phyloP scores from a whole-genome alignment of 2,888 invertebrate genomes.

The Diarsia dahlii region DNA sequence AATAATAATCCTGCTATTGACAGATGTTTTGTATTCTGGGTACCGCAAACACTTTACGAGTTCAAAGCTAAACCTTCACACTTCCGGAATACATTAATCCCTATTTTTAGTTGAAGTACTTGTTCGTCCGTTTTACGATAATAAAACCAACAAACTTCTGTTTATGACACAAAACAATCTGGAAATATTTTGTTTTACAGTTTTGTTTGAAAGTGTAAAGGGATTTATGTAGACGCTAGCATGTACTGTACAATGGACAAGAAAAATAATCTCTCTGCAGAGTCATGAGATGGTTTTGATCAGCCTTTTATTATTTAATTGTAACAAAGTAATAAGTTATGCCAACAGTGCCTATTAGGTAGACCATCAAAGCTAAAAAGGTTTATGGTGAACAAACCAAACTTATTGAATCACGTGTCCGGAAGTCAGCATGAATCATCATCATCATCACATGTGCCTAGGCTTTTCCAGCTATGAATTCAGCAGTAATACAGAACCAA shows the following conservation, averaged over 20 bases:
- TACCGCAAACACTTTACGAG: slow-evolving; percentile 40
- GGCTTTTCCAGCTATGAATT: neutral
- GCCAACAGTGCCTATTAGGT: neutral
- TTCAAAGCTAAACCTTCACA: slow-evolving; percentile 53
- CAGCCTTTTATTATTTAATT: neutral
- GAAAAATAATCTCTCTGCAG: neutral
- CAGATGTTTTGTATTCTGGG: slow-evolving; percentile 48
- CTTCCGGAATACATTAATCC: slow-evolving; percentile 64
- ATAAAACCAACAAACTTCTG: slow-evolving; percentile 49
- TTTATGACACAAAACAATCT: slow-evolving; percentile 45
- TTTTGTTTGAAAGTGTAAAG: slow-evolving; percentile 26
- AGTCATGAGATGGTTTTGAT: neutral
- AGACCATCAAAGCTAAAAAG: neutral
- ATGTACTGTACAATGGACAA: slow-evolving; percentile 3
- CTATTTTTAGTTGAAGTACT: slow-evolving; percentile 56
- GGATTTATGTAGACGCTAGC: slow-evolving; percentile 12
- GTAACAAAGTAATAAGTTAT: neutral
- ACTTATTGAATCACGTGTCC: neutral
- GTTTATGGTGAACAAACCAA: neutral
- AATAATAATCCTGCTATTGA: slow-evolving; percentile 35
- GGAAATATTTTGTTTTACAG: slow-evolving; percentile 40
- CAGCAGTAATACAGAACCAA: slow-evolving; percentile 1
- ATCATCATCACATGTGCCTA: too few species aligned
- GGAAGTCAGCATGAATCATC: neutral
- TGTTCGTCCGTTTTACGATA: slow-evolving; percentile 35